A percentile compares a stretch with the other conserved stretches of the same genome.
phyloP scores from a whole-genome alignment of 2,113 vertebrate species.

The Leuciscus idus region DNA sequence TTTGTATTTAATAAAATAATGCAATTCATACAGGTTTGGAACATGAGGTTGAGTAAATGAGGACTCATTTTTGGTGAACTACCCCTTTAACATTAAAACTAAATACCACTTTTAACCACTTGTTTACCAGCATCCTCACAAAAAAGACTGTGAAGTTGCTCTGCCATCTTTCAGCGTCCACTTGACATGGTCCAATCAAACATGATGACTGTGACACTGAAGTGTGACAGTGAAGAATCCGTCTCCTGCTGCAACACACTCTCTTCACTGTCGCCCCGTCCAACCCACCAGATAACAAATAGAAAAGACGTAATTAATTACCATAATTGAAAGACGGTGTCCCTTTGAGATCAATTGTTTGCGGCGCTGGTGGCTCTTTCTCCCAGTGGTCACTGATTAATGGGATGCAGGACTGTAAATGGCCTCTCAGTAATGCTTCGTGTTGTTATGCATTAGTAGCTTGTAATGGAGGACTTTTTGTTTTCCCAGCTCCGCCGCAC shows the following conservation, averaged over 20 bases:
- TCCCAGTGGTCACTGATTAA: constrained; percentile 56
- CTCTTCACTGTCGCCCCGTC: constrained; percentile 24
- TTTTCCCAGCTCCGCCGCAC: not conserved
- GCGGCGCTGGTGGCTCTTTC: constrained; percentile 44
- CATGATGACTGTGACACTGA: not conserved
- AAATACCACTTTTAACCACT: not conserved
- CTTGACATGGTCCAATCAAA: not conserved
- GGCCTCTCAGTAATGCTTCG: constrained; percentile 36
- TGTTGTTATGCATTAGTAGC: constrained; percentile 50
- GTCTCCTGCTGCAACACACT: constrained; percentile 37
- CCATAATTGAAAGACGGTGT: constrained; percentile 46
- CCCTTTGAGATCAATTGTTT: constrained; percentile 59
- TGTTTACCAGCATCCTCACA: not conserved
- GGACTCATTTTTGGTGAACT: not conserved
- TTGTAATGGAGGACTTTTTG: constrained; percentile 42
- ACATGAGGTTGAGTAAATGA: not conserved
- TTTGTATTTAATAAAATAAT: no score
- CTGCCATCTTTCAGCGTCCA: not conserved
- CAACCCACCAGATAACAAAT: constrained; percentile 54
- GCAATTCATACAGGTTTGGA: no score
- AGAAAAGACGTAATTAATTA: constrained; percentile 58
- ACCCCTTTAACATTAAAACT: not conserved
- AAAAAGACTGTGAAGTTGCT: not conserved
- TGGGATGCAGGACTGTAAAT: constrained; percentile 52
- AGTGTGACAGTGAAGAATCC: constrained; percentile 27